These are phyloP conservation scores for Hirtodrosophila confusa DNA, from an alignment of 2,888 invertebrate species.

Conservation along the genomic window DNA sequence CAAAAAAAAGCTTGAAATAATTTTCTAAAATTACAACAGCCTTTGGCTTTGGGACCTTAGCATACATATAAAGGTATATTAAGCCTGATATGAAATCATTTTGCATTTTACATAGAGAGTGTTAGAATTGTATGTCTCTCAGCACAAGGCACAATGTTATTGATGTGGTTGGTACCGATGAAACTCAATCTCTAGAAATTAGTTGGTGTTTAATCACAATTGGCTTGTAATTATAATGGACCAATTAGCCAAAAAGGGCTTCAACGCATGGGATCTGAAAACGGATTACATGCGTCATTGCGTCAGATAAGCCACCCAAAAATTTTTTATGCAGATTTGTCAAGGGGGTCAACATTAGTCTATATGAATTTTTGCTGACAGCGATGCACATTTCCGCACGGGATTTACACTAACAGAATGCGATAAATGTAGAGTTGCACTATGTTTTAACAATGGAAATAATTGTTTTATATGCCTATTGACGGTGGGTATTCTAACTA, in stretches of 20 bases:
- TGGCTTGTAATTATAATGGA: constrained; percentile 45
- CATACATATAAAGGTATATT: constrained; percentile 51
- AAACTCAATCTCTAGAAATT: constrained; percentile 39
- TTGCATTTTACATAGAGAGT: constrained; percentile 28
- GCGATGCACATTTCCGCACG: too few species aligned
- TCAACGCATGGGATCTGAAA: constrained; percentile 2
- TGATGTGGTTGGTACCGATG: constrained; percentile 3
- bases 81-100: constrained; percentile 57
- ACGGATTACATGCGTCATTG: constrained; percentile 18
- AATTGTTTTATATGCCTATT: too few species aligned
- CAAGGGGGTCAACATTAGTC: too few species aligned
- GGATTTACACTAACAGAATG: too few species aligned
- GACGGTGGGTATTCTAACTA: constrained; percentile 24
- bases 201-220: constrained; percentile 53
- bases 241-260: constrained; percentile 44
- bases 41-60: constrained; percentile 3
- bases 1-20: constrained; percentile 33
- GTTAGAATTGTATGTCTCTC: not conserved
- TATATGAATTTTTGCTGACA: too few species aligned
- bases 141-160: not conserved
- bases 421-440: too few species aligned
- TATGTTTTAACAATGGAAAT: too few species aligned
- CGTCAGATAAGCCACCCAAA: not conserved
- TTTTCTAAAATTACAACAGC: constrained; percentile 58
- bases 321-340: too few species aligned